Evolutionary conservation across 2,888 invertebrate genomes (phyloP).

Genomic region (Lymantria monacha): DNA sequence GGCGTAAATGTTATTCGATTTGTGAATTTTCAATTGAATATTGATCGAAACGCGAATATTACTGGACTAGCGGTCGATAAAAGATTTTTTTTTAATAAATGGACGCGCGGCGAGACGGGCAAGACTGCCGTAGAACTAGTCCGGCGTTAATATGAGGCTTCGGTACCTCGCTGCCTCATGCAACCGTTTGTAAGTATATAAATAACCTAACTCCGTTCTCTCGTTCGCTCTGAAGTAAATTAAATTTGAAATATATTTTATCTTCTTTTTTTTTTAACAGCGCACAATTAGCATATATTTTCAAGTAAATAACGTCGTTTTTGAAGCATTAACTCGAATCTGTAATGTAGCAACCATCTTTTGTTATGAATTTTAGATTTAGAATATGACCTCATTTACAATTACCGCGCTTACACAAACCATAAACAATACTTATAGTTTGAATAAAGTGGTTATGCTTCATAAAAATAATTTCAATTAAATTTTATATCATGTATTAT

Average conservation of each 20-base stretch:
- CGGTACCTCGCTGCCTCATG: conserved; percentile 24
- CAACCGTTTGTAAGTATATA: conserved; percentile 35
- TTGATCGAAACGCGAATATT: conserved; percentile 13
- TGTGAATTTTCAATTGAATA: conserved; percentile 9
- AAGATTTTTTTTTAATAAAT: conserved; percentile 19
- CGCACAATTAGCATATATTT: conserved; percentile 1
- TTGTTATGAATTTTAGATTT: background rate
- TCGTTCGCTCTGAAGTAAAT: conserved; percentile 30
- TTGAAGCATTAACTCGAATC: background rate
- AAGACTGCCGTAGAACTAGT: conserved; percentile 22
- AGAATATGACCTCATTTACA: background rate
- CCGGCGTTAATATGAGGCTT: conserved; percentile 34
- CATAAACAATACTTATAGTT: background rate
- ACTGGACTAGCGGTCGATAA: conserved; percentile 22
- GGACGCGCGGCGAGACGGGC: conserved; percentile 25
- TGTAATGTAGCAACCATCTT: background rate
- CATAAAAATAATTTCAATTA: background rate
- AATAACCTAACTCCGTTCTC: conserved; percentile 33
- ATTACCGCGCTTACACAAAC: no score
- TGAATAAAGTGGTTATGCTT: background rate
- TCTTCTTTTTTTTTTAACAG: conserved; percentile 5
- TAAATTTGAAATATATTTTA: conserved; percentile 27
- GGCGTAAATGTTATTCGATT: conserved; percentile 21
- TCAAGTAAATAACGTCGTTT: conserved; percentile 1
- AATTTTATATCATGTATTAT: background rate